Conservation (phyloP, 1,140 invertebrate genomes). For the Drosophila murphyi region DNA sequence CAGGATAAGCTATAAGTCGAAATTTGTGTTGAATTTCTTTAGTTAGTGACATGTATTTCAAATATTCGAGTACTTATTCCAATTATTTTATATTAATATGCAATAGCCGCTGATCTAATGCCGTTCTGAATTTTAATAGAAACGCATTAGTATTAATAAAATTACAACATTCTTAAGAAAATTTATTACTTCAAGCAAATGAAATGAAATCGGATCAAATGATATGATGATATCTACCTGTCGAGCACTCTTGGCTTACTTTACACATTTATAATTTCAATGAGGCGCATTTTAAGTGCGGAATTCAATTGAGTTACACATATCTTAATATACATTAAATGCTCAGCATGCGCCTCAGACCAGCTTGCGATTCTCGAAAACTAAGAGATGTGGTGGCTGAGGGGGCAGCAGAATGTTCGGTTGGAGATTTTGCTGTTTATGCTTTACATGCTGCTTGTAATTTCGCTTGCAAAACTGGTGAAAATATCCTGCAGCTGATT, state of each 20-base stretch:
- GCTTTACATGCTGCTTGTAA: conserved; percentile 57
- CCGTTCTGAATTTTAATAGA: too few relatives aligned
- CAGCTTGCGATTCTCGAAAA: background rate
- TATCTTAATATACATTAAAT: conserved; percentile 42
- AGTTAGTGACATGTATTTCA: too few relatives aligned
- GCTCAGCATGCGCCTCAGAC: background rate
- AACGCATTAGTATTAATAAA: too few relatives aligned
- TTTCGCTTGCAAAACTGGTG: conserved; percentile 54
- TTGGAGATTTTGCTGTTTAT: conserved; percentile 55
- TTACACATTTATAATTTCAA: conserved; percentile 15
- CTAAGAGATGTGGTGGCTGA: background rate
- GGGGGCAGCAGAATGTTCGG: background rate
- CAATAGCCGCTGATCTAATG: too few relatives aligned
- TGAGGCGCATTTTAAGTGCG: conserved; percentile 23
- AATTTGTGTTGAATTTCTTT: too few relatives aligned
- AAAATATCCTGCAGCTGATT: conserved; percentile 80
- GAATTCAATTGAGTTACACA: conserved; percentile 40
- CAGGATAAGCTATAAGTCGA: too few relatives aligned
- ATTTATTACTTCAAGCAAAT: too few relatives aligned
- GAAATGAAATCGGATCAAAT: too few relatives aligned
- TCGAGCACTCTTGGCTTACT: background rate
- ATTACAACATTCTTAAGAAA: too few relatives aligned
- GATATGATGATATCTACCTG: background rate
- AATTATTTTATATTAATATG: too few relatives aligned
- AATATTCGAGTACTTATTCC: too few relatives aligned